phyloP scores from a whole-genome alignment of 2,888 invertebrate genomes.

The Drosophila quinaria region DNA sequence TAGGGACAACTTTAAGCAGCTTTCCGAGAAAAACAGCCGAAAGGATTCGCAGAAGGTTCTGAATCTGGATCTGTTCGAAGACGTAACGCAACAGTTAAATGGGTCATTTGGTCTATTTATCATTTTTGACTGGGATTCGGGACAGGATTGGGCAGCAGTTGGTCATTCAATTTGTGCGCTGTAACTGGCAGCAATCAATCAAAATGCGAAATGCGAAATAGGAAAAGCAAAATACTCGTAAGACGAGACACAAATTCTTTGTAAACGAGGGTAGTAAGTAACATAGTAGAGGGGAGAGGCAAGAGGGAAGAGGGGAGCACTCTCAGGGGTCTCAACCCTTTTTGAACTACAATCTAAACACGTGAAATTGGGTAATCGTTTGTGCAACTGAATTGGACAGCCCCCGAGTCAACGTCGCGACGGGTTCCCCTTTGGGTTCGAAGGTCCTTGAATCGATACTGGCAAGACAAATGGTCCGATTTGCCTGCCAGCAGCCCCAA shows the following conservation, averaged over 20 bases:
- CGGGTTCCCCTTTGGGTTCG: conserved; percentile 2
- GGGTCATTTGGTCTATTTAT: conserved; percentile 65
- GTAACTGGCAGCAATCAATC: conserved; percentile 68
- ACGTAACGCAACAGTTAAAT: conserved; percentile 65
- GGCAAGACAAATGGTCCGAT: conserved; percentile 53
- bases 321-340: conserved; percentile 42
- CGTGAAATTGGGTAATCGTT: conserved; percentile 64
- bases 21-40: conserved; percentile 11
- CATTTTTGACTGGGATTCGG: conserved; percentile 52
- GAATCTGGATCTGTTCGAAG: conserved; percentile 12
- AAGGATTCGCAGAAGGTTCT: background rate
- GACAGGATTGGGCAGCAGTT: conserved; percentile 47
- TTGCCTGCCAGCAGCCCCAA: conserved; percentile 36
- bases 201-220: conserved; percentile 55
- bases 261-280: background rate
- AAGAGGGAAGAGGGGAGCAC: background rate
- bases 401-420: conserved; percentile 19
- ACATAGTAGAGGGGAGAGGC: too few relatives aligned
- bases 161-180: conserved; percentile 66
- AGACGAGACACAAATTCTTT: conserved; percentile 16
- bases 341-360: conserved; percentile 48
- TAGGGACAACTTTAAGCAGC: conserved; percentile 35
- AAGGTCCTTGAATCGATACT: conserved; percentile 43
- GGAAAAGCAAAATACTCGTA: conserved; percentile 38
- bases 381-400: conserved; percentile 44